These are phyloP conservation scores for Psilopogon haemacephalus DNA, from an alignment of 2,113 vertebrate species.

Conservation along the genomic window DNA sequence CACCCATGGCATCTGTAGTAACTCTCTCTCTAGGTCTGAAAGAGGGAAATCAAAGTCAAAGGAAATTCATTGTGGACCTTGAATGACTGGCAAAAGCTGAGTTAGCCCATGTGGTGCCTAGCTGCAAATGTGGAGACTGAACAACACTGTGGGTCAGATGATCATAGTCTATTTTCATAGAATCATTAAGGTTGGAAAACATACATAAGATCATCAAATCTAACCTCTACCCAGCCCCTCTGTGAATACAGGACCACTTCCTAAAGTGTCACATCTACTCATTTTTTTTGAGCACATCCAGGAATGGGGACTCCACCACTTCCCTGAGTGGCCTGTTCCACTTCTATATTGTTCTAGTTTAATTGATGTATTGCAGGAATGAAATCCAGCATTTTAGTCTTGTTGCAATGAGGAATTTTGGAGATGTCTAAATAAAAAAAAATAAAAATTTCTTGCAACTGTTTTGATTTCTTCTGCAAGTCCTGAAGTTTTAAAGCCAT, in stretches of 20 bases:
- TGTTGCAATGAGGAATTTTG: not conserved
- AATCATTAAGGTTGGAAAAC: too few species aligned
- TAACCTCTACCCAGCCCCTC: too few species aligned
- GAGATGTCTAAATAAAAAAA: not conserved
- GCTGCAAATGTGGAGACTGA: too few species aligned
- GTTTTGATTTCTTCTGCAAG: not conserved
- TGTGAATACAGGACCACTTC: too few species aligned
- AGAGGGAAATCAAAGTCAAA: not conserved
- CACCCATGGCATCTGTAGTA: not conserved
- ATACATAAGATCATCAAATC: too few species aligned
- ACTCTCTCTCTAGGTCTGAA: not conserved
- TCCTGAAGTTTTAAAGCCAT: not conserved
- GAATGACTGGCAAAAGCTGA: not conserved
- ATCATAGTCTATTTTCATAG: too few species aligned
- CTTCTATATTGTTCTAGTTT: not conserved
- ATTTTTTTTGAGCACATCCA: too few species aligned
- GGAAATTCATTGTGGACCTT: not conserved
- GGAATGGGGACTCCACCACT: too few species aligned
- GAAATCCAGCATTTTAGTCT: not conserved
- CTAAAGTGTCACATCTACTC: too few species aligned
- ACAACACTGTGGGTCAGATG: too few species aligned
- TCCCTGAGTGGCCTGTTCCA: too few species aligned
- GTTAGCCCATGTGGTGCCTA: fast-evolving
- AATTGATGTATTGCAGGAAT: not conserved
- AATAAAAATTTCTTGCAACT: not conserved